Evolutionary conservation across 2,797 vertebrate species (phyloP), one percentile per base, ranked within the genome.

Genomic region (Cacajao melanocephalus): DNA sequence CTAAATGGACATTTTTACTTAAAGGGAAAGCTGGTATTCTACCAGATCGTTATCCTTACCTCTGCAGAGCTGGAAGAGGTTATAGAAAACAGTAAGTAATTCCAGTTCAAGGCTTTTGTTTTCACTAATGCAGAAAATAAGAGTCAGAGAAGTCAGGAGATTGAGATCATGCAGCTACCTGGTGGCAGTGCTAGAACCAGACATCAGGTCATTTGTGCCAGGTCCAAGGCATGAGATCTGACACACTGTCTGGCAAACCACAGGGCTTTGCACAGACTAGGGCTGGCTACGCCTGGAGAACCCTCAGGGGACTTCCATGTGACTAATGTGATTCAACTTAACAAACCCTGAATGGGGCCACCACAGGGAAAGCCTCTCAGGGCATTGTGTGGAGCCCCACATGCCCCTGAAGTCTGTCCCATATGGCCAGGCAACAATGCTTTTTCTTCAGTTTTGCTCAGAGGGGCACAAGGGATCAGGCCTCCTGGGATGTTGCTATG

Each of bases 71-170:
- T 88, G 20, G 44, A 88, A 88, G 73, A 58, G 22, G 61, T 61
- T 61, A 58, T 8, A 61, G 70, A 79, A 93, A 93, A 80, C 73
- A 76, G 10, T 55, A 12, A 75, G 41, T 24, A 44, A 91, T 90
- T 82, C 26, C 20, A 44, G 33, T 24, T 55, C 44, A 73, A 73
- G 73, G 22, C 44, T 83, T 19, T 96, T 83, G 82, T 82, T 89
- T 88, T 83, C 57, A 55, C 57, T 41, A 33, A 58, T 46, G 90
- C 94, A 78, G 85, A 83, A 93, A 96, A 57, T 9, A 64, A 95
- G 81, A 80, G 19, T 19, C 78, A 73, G 93, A 84, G 83, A 93
- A 70, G 50, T 46, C 36, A 52, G 33, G 7, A 81, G 58, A 70
- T 39, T n/a, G 67, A 78, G 46, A 61, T 95, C 81, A 73, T 81